phyloP scores from a whole-genome alignment of 1,140 invertebrate genomes.

The Heliconius congener region DNA sequence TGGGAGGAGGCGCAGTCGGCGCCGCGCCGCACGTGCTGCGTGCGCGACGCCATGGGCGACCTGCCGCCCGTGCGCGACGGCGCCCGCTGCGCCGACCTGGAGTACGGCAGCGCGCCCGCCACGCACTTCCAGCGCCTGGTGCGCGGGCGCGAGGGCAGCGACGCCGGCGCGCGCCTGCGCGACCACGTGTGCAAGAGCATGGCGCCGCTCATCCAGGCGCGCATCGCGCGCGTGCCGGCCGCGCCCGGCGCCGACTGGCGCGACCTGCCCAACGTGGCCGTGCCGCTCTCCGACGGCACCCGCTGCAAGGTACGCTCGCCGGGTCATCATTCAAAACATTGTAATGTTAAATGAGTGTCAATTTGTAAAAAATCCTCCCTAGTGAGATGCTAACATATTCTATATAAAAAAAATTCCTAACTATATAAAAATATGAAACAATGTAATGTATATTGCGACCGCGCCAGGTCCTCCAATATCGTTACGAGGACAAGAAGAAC shows the following conservation, averaged over 20 bases:
- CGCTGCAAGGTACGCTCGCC: constrained; percentile 76
- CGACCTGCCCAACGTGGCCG: constrained; percentile 90
- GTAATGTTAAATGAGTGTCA: too few relatives aligned
- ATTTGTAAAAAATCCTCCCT: too few relatives aligned
- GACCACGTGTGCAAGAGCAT: constrained; percentile 95
- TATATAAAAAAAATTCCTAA: too few relatives aligned
- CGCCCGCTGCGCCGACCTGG: constrained; percentile 86
- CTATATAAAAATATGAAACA: too few relatives aligned
- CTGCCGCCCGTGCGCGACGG: constrained; percentile 90
- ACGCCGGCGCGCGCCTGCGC: constrained; percentile 83
- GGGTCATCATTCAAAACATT: too few relatives aligned
- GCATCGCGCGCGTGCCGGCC: constrained; percentile 90
- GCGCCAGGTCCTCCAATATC: constrained; percentile 83
- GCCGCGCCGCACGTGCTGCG: constrained; percentile 84
- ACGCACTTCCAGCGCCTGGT: constrained; percentile 91
- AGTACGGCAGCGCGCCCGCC: constrained; percentile 87
- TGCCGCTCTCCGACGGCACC: constrained; percentile 87
- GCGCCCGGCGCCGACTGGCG: constrained; percentile 92
- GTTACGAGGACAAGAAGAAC: constrained; percentile 87
- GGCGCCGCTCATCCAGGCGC: constrained; percentile 88
- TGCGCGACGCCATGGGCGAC: constrained; percentile 93
- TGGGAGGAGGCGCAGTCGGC: constrained; percentile 82
- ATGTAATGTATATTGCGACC: too few relatives aligned
- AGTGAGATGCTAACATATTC: too few relatives aligned
- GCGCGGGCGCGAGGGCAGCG: constrained; percentile 84